These are phyloP conservation scores for Rhadina sibilatrix DNA, from an alignment of 2,113 vertebrate genomes.

Conservation along the genomic window DNA sequence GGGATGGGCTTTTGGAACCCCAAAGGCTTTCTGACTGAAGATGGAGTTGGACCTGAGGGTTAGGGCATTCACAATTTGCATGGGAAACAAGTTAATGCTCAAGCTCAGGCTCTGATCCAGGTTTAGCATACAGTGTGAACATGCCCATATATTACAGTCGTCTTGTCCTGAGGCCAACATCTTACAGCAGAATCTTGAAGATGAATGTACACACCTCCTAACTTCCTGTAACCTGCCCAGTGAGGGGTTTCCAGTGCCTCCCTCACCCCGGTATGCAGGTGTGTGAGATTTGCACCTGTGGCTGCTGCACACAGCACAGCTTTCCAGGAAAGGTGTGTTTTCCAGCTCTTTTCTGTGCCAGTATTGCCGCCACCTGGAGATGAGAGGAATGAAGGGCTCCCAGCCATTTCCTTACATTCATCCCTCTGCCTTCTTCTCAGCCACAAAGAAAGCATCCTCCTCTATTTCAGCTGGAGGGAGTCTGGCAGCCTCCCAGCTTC, in stretches of 20 bases:
- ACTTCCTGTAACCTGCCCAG: neutral
- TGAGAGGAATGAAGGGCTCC: conserved; percentile 36
- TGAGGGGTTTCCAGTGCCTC: neutral
- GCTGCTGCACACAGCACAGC: neutral
- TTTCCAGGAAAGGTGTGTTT: conserved; percentile 18
- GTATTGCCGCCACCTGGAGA: conserved; percentile 62
- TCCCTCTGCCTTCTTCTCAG: neutral
- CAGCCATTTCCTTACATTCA: neutral
- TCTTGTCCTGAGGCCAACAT: neutral
- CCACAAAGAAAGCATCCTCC: neutral
- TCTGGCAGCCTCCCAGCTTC: conserved; percentile 17
- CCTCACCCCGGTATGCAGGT: fast-evolving
- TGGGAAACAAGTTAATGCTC: neutral
- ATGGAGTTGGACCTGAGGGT: neutral
- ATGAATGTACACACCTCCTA: neutral
- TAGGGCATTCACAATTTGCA: neutral
- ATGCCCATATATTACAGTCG: neutral
- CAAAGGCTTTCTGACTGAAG: neutral
- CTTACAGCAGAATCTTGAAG: neutral
- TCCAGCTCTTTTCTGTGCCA: conserved; percentile 19
- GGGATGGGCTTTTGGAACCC: neutral
- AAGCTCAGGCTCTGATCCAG: neutral
- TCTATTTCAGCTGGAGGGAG: neutral
- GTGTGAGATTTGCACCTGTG: neutral
- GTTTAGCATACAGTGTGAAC: neutral